Evolutionary conservation across 1,140 invertebrate species (phyloP).

Genomic region (Mizuhopecten yessoensis): DNA sequence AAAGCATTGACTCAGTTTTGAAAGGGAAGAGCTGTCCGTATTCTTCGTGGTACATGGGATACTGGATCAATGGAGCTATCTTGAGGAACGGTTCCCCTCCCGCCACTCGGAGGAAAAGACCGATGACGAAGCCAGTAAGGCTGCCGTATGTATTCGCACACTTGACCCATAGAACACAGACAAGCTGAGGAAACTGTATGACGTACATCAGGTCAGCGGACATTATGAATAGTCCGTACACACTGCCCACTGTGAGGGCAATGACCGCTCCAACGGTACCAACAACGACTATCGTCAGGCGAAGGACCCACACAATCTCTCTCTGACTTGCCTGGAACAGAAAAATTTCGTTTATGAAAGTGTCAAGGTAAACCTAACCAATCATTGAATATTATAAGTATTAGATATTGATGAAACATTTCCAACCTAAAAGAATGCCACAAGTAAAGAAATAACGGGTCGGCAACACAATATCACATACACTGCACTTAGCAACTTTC

Average conservation of each 20-base stretch:
- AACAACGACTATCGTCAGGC: conserved; percentile 62
- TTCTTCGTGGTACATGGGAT: conserved; percentile 91
- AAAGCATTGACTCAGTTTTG: conserved; percentile 68
- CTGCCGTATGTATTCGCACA: conserved; percentile 95
- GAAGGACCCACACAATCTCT: conserved; percentile 71
- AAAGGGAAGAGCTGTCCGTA: conserved; percentile 72
- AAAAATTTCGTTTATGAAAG: no score
- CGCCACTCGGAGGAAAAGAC: conserved; percentile 91
- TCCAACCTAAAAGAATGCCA: no score
- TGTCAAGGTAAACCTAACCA: no score
- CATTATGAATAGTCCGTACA: conserved; percentile 72
- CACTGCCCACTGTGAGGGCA: conserved; percentile 59
- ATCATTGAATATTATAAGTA: no score
- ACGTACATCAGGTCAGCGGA: conserved; percentile 74
- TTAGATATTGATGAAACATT: no score
- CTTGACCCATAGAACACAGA: conserved; percentile 89
- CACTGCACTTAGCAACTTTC: no score
- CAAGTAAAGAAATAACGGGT: no score
- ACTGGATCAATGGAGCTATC: conserved; percentile 92
- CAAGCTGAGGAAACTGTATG: conserved; percentile 73
- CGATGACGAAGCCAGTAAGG: conserved; percentile 91
- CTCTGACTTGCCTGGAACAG: conserved; percentile 48
- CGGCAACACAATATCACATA: no score
- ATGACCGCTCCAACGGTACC: conserved; percentile 60
- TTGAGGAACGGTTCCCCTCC: conserved; percentile 94